Base-by-base conservation (phyloP, 2,797 vertebrate species). In the Leptodactylus fallax region DNA sequence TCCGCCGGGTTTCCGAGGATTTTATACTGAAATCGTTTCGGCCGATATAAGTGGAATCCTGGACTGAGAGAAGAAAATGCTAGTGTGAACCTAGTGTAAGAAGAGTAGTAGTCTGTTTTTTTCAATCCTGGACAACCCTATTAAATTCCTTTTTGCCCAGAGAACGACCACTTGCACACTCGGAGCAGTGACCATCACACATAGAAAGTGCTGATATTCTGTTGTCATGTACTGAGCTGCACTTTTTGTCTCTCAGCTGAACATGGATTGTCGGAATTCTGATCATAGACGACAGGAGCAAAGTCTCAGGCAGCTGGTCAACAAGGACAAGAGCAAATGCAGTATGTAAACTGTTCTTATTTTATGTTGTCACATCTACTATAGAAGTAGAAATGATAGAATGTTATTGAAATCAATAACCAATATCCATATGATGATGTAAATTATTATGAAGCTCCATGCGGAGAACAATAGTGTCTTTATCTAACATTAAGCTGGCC, bases 311-410 rank as follows among this genome's bases (percentile, higher is more conserved):
- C 95, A 96, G 55, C 96, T 97, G 90, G 95, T 95, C 90, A 94
- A 95, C 82, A 97, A 97, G 93, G 96, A 95, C 90, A 97, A 97
- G 93, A 96, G 95, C 90, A 97, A 97, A 84, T 90, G 95, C 87
- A 98, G 97, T 97, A 94, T 96, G 96, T 90, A 71, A 58, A 23
- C 61, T 49, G 7, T 77, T 51, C 10, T 77, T 53, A 14, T 14
- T 5, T 12, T 58, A 12, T n/a, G 12, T 23, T 51, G 10, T 13
- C 25, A 21, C 13, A 36, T 27, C 49, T 13, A 14, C 19, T 55
- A 51, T 56, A 56, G 9, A 12, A 11, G 7, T 69, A 27, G 6
- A 47, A 72, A 74, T 74, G 71, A 74, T 49, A 49, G 69, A 45
- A 19, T 47, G 17, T 17, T 47, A 47, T 45, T 17, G 36, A n/a